Evolutionary conservation across 2,888 invertebrate genomes (phyloP), one percentile per base, ranked within the genome.

Genomic region (Lottia gigantea): DNA sequence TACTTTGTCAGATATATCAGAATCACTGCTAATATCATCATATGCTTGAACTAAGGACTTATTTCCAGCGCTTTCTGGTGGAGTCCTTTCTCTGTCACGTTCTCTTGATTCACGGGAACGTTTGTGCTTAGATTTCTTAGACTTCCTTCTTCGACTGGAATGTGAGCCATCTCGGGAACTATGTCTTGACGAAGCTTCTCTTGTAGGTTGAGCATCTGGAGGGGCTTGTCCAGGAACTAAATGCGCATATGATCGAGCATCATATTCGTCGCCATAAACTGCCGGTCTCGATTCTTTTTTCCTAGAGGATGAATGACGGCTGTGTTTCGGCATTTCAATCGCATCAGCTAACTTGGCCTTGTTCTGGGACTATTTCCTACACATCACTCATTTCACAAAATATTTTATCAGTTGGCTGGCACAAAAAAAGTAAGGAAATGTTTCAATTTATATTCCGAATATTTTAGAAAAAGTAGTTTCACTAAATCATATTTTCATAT

Each of bases 21-120:
- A 82, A 68, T 84, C 85, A n/a, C 84, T 84, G 75, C 83, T 84
- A 23, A 85, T 81, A 71, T 83, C 83, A 74, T 85, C 85, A 70
- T 85, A 85, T 47, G 78, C 83, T 3, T 82, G 82, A 64, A 84
- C 73, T 67, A 74, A 76, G 16, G 79, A 75, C 64, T 77, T 74
- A 11, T 40, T 40, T 25, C 74, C 76, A 23, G 74, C 64, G n/a
- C 74, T 68, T 40, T 73, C 64, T 64, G 25, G n/a, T 47, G 65
- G 71, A 72, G 75, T 68, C 74, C 71, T 74, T 78, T 75, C 31
- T 77, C 78, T 73, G 78, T 75, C 64, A 74, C 71, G 70, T 72
- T 74, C 76, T 78, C 76, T 40, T 75, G 75, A 61, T 46, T 65
- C 65, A 47, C 69, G 55, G 23, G 72, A 64, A 23, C 55, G 64